Conservation (phyloP, 2,888 invertebrate genomes). For the Drosophila niveifrons region DNA sequence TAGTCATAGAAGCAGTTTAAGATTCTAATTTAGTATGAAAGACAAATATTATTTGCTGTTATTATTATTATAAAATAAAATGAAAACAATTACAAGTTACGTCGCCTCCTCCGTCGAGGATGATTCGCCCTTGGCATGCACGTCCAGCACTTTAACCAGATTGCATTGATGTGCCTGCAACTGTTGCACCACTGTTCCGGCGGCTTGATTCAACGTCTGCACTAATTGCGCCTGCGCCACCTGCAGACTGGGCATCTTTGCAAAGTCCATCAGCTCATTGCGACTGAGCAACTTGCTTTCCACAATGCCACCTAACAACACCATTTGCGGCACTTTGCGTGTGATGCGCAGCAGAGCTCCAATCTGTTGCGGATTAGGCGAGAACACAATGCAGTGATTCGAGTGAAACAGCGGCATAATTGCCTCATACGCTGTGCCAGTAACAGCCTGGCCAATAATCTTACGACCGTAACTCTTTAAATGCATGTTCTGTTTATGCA, state of each 20-base stretch:
- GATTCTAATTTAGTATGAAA: constrained; percentile 65
- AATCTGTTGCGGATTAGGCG: constrained; percentile 88
- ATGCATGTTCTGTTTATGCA: constrained; percentile 90
- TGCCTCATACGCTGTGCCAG: constrained; percentile 89
- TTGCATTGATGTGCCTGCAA: constrained; percentile 89
- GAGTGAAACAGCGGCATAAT: constrained; percentile 89
- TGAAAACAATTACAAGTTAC: constrained; percentile 46
- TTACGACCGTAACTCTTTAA: constrained; percentile 89
- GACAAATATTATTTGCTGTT: constrained; percentile 61
- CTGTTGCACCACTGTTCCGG: constrained; percentile 88
- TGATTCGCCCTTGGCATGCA: constrained; percentile 85
- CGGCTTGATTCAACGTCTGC: constrained; percentile 89
- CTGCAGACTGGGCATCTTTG: constrained; percentile 88
- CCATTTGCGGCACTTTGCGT: constrained; percentile 90
- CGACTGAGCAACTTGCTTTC: constrained; percentile 89
- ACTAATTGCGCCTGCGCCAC: constrained; percentile 89
- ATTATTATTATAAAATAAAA: constrained; percentile 44
- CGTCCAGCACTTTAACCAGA: constrained; percentile 89
- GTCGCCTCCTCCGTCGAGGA: constrained; percentile 13
- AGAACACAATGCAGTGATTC: constrained; percentile 89
- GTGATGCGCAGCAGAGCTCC: constrained; percentile 88
- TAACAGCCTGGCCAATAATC: constrained; percentile 89
- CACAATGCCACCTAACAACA: constrained; percentile 91
- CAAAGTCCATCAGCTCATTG: constrained; percentile 89
- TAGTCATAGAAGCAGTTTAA: constrained; percentile 56